A percentile compares a stretch with the other conserved stretches of the same genome.
Conservation (phyloP, 2,888 invertebrate species). For the Troglohyphantes excavatus region DNA sequence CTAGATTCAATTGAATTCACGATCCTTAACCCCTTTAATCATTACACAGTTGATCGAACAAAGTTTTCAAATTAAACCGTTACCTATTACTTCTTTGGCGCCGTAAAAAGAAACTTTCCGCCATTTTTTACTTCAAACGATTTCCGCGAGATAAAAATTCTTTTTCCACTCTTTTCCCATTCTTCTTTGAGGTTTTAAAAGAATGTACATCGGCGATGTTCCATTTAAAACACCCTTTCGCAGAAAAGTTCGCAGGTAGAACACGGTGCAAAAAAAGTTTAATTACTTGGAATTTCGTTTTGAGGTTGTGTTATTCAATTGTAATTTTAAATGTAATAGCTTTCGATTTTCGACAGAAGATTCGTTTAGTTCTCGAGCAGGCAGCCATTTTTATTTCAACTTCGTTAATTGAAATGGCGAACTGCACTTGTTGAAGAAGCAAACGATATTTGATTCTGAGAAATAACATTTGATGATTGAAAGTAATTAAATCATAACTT, state of each 20-base stretch:
- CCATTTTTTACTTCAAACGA: constrained; percentile 20
- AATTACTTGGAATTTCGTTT: constrained; percentile 24
- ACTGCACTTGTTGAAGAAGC: not conserved
- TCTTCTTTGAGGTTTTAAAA: constrained; percentile 20
- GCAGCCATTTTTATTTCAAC: not conserved
- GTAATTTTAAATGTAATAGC: not conserved
- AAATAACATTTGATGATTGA: too few species aligned
- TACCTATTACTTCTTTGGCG: constrained; percentile 33
- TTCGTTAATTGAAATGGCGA: not conserved
- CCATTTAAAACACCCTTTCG: not conserved
- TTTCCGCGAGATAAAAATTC: not conserved
- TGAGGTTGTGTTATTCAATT: not conserved
- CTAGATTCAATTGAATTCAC: constrained; percentile 53
- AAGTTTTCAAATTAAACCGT: constrained; percentile 55
- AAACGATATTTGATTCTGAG: too few species aligned
- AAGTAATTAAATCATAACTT: too few species aligned
- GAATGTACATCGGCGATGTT: constrained; percentile 3
- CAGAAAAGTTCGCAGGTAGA: not conserved
- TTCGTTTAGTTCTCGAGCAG: not conserved
- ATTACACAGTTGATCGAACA: constrained; percentile 62
- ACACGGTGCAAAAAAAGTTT: constrained; percentile 10
- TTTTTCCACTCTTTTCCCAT: constrained; percentile 14
- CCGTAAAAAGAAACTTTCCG: constrained; percentile 12
- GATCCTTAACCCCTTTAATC: constrained; percentile 69
- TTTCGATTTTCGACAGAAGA: not conserved